These are phyloP conservation scores for Chalcosyrphus nemorum DNA, from an alignment of 2,888 invertebrate genomes.

Conservation along the genomic window DNA sequence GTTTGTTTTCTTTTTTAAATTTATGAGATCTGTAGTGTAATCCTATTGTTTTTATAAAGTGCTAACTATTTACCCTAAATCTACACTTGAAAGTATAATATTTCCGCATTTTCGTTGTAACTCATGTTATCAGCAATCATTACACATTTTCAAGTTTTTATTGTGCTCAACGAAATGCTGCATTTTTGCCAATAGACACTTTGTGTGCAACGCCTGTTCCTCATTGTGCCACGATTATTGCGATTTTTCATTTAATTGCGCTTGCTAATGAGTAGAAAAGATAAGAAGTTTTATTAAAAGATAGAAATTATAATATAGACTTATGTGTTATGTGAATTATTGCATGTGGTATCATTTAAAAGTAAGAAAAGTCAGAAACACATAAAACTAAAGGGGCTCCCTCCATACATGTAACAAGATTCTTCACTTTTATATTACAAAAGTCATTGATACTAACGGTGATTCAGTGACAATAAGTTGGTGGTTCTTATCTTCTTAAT, in stretches of 20 bases:
- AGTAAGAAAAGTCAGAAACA: too few relatives aligned
- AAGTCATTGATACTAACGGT: too few relatives aligned
- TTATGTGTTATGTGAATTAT: background rate
- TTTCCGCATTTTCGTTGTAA: background rate
- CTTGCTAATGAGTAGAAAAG: background rate
- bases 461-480: too few relatives aligned
- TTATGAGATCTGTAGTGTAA: too few relatives aligned
- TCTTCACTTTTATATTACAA: too few relatives aligned
- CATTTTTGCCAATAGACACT: background rate
- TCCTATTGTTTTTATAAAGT: too few relatives aligned
- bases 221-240: background rate
- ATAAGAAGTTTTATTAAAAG: too few relatives aligned
- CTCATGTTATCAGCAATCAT: conserved; percentile 12
- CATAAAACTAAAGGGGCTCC: too few relatives aligned
- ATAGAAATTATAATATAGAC: too few relatives aligned
- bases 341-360: background rate
- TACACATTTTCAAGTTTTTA: background rate
- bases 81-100: background rate
- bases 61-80: background rate
- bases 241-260: background rate
- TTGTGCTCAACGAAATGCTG: background rate
- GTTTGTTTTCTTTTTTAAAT: too few relatives aligned
- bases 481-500: too few relatives aligned
- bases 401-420: too few relatives aligned
- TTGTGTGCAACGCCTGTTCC: background rate